These are phyloP conservation scores for Amorpha juglandis DNA, from an alignment of 2,888 invertebrate species.

Conservation along the genomic window DNA sequence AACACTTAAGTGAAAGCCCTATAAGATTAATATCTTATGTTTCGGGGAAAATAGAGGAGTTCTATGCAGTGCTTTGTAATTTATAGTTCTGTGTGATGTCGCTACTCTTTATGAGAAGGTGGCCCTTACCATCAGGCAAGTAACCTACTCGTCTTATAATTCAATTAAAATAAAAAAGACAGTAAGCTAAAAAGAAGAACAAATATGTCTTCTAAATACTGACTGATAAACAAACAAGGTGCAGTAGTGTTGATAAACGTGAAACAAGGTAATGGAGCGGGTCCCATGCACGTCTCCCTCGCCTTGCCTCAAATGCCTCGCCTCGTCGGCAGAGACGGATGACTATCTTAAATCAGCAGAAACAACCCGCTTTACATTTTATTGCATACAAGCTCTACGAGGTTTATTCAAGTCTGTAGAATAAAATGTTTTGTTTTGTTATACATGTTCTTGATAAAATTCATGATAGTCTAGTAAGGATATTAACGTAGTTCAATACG, in stretches of 20 bases:
- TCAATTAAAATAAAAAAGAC: too few relatives aligned
- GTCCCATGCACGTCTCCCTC: background rate
- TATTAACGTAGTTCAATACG: too few relatives aligned
- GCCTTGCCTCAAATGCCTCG: background rate
- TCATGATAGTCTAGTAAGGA: background rate
- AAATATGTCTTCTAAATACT: background rate
- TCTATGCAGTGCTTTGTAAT: too few relatives aligned
- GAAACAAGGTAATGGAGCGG: background rate
- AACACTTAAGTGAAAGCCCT: too few relatives aligned
- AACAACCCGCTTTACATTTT: background rate
- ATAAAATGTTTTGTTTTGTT: background rate
- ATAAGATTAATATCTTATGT: too few relatives aligned
- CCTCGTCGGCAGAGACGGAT: background rate
- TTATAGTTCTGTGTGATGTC: too few relatives aligned
- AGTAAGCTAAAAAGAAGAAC: too few relatives aligned
- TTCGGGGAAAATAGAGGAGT: too few relatives aligned
- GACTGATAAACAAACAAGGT: background rate
- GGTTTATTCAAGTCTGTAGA: background rate
- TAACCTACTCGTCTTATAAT: too few relatives aligned
- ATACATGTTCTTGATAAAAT: too few relatives aligned
- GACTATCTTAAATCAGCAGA: constrained; percentile 15
- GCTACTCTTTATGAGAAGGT: too few relatives aligned
- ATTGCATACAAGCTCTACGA: background rate
- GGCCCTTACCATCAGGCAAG: too few relatives aligned
- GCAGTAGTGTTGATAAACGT: background rate